Base-by-base conservation (phyloP, 2,113 vertebrate species). In the Corythornis cristatus region DNA sequence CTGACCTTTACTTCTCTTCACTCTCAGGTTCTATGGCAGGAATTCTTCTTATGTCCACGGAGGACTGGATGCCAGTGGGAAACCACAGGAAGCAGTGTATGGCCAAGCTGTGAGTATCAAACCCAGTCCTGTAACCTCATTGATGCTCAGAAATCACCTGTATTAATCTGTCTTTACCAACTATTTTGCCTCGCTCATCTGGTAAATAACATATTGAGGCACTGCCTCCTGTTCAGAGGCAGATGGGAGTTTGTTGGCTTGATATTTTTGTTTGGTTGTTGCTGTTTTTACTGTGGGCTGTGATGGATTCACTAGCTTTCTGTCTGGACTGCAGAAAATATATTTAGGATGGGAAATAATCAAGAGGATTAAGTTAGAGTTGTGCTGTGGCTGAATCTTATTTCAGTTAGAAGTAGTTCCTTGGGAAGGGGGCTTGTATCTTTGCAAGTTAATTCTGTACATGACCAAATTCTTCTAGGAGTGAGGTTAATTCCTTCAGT, bases 41-140 rank as follows among this genome's bases (percentile, higher is more conserved):
- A 99, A 99, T 97, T 99, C 99, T 78, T 99, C 99, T 31, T 99
- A 99, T 7, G 99, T 99, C 89, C 99, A 99, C 74, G 99, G 99
- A 57, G 99, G 99, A 88, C 97, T 99, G 80, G 99, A 99, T 95
- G 97, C 98, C 71, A 99, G 94, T 93, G 99, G 99, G 57, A 99
- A 99, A 85, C 98, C 99, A 1, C 99, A 99, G 25, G 99, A 99
- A 96, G 99, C 99, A 6, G 99, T 99, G 18, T 99, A 99, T 37
- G 99, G 99, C 48, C 99, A 99, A 97, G 98, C 99, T 96, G 99
- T 99, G 98, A 72, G 99, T 99, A 85, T 88, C 58, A 70, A 7
- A 77, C 88, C 85, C 16, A 29, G 43, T 33, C 33, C 28, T 67
- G 15, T 84, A 83, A 53, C 79, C 31, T 76, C 3, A 9, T 11